Base-by-base conservation (phyloP, 2,113 vertebrate species). In the Anoplopoma fimbria region DNA sequence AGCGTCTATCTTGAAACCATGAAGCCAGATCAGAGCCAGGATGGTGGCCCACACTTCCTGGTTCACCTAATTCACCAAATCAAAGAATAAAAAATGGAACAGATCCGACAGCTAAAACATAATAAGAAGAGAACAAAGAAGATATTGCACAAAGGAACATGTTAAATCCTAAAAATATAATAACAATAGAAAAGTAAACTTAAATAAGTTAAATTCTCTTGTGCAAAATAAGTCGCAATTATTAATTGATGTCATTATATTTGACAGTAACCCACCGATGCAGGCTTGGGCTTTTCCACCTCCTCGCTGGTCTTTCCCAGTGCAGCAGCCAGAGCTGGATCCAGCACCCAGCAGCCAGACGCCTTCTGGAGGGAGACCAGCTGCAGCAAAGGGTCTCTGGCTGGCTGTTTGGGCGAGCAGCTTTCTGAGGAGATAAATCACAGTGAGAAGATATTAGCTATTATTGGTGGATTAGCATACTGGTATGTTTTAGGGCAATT, bases 11-110 rank as follows among this genome's bases (percentile, higher is more conserved):
- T 92, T 91, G 42, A 89, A 94, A n/a, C 81, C 92, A 77, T 96
- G 88, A 19, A 97, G 95, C 97, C 97, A 97, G 38, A 96, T 78
- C 81, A 97, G 87, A 17, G 95, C 96, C 86, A 97, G 87, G 25
- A 96, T 69, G 2, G 96, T 97, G 62, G 95, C 96, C 96, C 96
- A 97, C 42, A 91, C 88, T 0, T 91, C 84, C 21, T 82, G 9
- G 2, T 92, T 91, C 23, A 81, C 92, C 94, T 96, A 47, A 58
- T 77, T 53, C 49, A 61, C 27, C 63, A 81, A 58, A 67, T 27
- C 3, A 69, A 29, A 60, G 2, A 27, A 17, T 14, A 6, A 25
- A 71, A 2, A 27, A 19, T n/a, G n/a, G n/a, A 71, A 25, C 15
- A 69, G 9, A n/a, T n/a, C 23, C 27, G 15, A 64, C 21, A n/a